Evolutionary conservation across 2,888 invertebrate genomes (phyloP), one percentile per base, ranked within the genome.

Genomic region (Idaea biselata): DNA sequence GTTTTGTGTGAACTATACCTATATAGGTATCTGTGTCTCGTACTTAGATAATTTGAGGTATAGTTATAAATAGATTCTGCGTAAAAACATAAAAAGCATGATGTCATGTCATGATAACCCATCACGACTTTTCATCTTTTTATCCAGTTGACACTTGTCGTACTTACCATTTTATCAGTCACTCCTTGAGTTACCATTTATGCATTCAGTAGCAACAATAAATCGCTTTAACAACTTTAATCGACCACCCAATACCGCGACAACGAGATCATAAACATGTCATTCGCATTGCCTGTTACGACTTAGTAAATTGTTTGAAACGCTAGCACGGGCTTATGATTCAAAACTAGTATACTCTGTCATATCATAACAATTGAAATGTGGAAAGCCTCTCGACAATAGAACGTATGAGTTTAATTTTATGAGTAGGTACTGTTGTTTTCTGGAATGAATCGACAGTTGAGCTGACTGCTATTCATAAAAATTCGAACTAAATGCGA

Each of bases 241-340:
- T 44, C 8, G 44, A 44, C 44, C 18, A 32, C 31, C 33, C 33
- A 32, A 32, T 25, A 59, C 61, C 55, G 58, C 25, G 18, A 58
- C 16, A 59, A 8, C 16, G 68, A 63, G 61, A 68, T 67, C 73
- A 73, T 82, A 79, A 82, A 82, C 68, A 81, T 78, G 81, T 77
- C 82, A 77, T 64, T 73, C 65, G 72, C 74, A 77, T 70, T 72
- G 71, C 68, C 54, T 74, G 70, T 75, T 77, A 74, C 74, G 76
- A 73, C 75, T 77, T 73, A 67, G 73, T 80, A 76, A 79, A 82
- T 81, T 80, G 76, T 73, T 70, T 71, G 71, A 70, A 72, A 70
- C 72, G 72, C 63, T 71, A 72, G 79, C 77, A 79, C 76, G 76
- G 66, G 79, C 67, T 70, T 67, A 73, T 65, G 70, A 76, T 70